A percentile compares a stretch with the other conserved stretches of the same genome.
Conservation (phyloP, 2,797 vertebrate species). For the Prunella strophiata region DNA sequence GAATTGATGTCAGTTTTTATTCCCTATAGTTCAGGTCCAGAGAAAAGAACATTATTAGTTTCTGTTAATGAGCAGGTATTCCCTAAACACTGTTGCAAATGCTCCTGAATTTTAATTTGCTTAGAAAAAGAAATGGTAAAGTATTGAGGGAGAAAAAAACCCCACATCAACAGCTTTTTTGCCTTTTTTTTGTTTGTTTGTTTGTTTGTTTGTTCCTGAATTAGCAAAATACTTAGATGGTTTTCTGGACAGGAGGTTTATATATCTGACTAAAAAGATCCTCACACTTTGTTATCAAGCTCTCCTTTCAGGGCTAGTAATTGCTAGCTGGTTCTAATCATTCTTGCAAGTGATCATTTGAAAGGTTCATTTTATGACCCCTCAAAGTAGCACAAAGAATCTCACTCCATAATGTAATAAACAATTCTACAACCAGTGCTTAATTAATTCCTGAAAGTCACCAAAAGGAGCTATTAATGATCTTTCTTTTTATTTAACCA, state of each 20-base stretch:
- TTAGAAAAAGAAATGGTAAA: neutral
- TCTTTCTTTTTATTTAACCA: slow-evolving; percentile 65
- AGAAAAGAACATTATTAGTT: slow-evolving; percentile 23
- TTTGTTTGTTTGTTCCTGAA: neutral
- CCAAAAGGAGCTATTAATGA: slow-evolving; percentile 63
- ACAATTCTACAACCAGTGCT: slow-evolving; percentile 71
- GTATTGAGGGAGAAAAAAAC: neutral
- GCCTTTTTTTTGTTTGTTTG: neutral
- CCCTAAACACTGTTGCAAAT: slow-evolving; percentile 2
- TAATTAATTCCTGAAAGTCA: slow-evolving; percentile 73
- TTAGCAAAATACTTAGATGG: neutral
- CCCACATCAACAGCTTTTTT: neutral
- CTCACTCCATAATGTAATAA: slow-evolving; percentile 65
- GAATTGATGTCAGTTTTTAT: slow-evolving; percentile 6
- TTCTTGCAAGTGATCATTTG: slow-evolving; percentile 58
- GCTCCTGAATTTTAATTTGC: slow-evolving; percentile 15
- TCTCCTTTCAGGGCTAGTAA: slow-evolving; percentile 52
- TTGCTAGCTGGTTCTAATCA: slow-evolving; percentile 70
- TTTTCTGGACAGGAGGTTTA: slow-evolving; percentile 10
- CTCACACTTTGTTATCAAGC: slow-evolving; percentile 14
- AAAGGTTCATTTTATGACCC: slow-evolving; percentile 72
- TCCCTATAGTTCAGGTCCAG: neutral
- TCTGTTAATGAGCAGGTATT: slow-evolving; percentile 53
- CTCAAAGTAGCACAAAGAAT: slow-evolving; percentile 67
- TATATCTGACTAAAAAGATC: slow-evolving; percentile 13